Evolutionary conservation across 2,888 invertebrate species (phyloP).

Genomic region (Aleiodes alternator): DNA sequence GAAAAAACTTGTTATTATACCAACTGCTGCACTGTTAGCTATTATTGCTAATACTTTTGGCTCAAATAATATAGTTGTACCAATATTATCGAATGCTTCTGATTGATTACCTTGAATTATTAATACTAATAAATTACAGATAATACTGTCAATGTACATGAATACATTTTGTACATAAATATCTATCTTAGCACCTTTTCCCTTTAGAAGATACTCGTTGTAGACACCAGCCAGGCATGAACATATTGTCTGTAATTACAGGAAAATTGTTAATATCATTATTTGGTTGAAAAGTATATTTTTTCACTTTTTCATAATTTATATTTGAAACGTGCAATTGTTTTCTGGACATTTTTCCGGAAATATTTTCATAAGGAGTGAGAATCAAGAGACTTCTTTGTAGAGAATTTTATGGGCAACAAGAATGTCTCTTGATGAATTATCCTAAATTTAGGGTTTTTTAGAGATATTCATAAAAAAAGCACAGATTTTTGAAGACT

Average conservation of each 20-base stretch:
- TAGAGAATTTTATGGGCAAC: background rate
- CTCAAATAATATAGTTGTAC: conserved; percentile 77
- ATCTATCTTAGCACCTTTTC: conserved; percentile 88
- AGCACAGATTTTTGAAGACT: too few relatives aligned
- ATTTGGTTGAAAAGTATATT: too few relatives aligned
- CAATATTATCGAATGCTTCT: conserved; percentile 79
- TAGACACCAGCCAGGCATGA: conserved; percentile 97
- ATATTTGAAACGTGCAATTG: too few relatives aligned
- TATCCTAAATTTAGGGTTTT: too few relatives aligned
- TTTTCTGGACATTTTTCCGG: too few relatives aligned
- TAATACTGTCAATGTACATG: conserved; percentile 95
- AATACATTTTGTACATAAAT: conserved; percentile 96
- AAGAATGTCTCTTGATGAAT: background rate
- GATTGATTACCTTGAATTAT: conserved; percentile 80
- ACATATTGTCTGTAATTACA: conserved; percentile 86
- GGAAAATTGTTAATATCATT: background rate
- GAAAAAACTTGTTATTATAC: conserved; percentile 96
- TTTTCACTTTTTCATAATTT: too few relatives aligned
- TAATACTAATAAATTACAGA: conserved; percentile 90
- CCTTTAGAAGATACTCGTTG: conserved; percentile 95
- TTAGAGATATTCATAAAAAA: too few relatives aligned
- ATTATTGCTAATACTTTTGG: conserved; percentile 88
- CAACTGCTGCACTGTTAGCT: conserved; percentile 92
- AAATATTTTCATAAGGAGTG: too few relatives aligned
- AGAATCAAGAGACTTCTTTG: background rate